phyloP scores from a whole-genome alignment of 2,888 invertebrate genomes.

The Malachius bipustulatus region DNA sequence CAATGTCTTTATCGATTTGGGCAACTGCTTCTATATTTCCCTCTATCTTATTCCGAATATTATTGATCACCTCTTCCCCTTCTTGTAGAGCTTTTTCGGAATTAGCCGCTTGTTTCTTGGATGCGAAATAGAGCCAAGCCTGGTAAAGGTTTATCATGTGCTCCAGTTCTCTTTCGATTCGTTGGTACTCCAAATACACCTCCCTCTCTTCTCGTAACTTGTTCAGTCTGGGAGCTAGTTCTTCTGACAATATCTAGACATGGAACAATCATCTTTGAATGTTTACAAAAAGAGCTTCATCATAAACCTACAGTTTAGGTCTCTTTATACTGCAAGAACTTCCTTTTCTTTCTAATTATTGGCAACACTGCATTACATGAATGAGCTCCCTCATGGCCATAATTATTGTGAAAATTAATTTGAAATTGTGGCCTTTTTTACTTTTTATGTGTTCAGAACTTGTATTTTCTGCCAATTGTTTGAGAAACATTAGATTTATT shows the following conservation, averaged over 20 bases:
- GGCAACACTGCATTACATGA: too few relatives aligned
- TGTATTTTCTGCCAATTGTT: too few relatives aligned
- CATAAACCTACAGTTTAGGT: neutral
- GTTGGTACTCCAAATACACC: conserved; percentile 79
- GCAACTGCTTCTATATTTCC: conserved; percentile 43
- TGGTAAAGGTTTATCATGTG: conserved; percentile 61
- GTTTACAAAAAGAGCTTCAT: neutral
- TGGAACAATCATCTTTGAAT: neutral
- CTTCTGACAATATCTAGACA: conserved; percentile 58
- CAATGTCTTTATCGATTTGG: conserved; percentile 46
- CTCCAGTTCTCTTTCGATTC: conserved; percentile 72
- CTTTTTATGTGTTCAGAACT: too few relatives aligned
- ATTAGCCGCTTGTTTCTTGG: conserved; percentile 21
- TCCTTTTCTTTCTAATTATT: too few relatives aligned
- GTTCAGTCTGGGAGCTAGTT: conserved; percentile 80
- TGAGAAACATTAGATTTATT: too few relatives aligned
- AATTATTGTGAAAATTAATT: too few relatives aligned
- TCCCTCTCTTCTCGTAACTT: conserved; percentile 75
- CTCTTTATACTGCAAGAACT: too few relatives aligned
- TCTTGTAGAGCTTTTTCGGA: conserved; percentile 26
- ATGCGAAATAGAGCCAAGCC: conserved; percentile 56
- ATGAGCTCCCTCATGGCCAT: too few relatives aligned
- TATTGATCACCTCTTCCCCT: conserved; percentile 23
- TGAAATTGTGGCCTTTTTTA: too few relatives aligned
- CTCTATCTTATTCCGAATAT: conserved; percentile 39